Evolutionary conservation across 2,113 vertebrate species (phyloP), one percentile per base, ranked within the genome.

Genomic region (Plecturocebus donacophilus): DNA sequence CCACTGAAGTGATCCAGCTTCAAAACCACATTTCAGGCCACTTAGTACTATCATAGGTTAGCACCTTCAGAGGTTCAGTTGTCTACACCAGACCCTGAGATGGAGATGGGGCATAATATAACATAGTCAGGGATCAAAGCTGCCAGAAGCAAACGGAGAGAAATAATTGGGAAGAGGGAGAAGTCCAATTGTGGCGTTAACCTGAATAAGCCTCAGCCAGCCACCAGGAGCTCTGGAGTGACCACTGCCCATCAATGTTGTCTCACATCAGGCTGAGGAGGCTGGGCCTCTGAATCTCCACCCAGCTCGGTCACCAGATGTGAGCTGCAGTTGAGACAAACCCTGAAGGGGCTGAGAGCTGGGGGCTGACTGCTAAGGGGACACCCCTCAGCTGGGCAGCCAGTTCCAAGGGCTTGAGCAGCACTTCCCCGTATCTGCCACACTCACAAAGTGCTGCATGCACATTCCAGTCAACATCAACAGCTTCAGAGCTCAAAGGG

Each of bases 371-470:
- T 19, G 3, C 35, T 3, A 1, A 47, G 38, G 38, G 17, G 27
- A 14, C 4, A 16, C 0, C 14, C 0, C 27, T 0, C 21, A 49
- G 38, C 21, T 10, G 16, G 40, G 19, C 13, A 17, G 79, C 20
- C 2, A 13, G 27, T 79, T 47, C 68, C 32, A 54, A 5, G 10
- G 8, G 8, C 1, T 3, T 2, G 6, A 23, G 27, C 32, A 49
- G 27, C 1, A n/a, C 47, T 25, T 35, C 75, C 21, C 40, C 4
- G 2, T 0, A 25, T n/a, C 25, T 16, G 7, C 27, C 58, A 42
- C 10, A 9, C 27, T 54, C 27, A 2, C 6, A 42, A 87, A 84
- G 5, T 1, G 2, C 47, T 6, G 0, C 4, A 11, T 40, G 20
- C 71, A 23, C n/a, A 27, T 23, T 52, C 68, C 5, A 32, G 6